Evolutionary conservation across 1,140 invertebrate species (phyloP).

Genomic region (Calliopsis andreniformis): DNA sequence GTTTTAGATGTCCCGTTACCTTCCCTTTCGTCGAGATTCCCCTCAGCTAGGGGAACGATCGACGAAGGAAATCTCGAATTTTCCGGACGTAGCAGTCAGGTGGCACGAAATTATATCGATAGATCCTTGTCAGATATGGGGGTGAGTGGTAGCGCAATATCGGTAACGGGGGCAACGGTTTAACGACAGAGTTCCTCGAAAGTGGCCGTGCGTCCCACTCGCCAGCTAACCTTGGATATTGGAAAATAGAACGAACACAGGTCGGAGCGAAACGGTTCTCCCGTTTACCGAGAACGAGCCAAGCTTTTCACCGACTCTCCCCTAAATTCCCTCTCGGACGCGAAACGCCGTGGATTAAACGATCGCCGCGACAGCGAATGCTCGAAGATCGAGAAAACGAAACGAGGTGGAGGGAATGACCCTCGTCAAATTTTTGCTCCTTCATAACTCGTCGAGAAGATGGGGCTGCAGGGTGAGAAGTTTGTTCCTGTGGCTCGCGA

Average conservation of each 20-base stretch:
- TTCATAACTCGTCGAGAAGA: not conserved
- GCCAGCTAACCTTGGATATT: conserved; percentile 26
- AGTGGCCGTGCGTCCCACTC: conserved; percentile 6
- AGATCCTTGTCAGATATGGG: not conserved
- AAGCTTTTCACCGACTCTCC: not conserved
- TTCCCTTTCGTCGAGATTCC: conserved; percentile 17
- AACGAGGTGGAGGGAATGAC: conserved; percentile 10
- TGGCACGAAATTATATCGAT: not conserved
- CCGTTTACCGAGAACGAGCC: conserved; percentile 11
- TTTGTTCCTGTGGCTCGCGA: not conserved
- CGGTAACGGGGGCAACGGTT: conserved; percentile 13
- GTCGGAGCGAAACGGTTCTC: conserved; percentile 1
- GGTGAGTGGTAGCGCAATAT: not conserved
- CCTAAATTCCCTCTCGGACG: conserved; percentile 16
- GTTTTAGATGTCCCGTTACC: conserved; percentile 57
- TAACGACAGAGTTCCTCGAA: conserved; percentile 25
- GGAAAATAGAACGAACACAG: conserved; percentile 39
- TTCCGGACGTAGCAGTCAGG: not conserved
- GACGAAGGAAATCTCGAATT: not conserved
- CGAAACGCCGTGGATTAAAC: conserved; percentile 50
- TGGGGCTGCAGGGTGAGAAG: not conserved
- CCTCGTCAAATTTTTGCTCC: conserved; percentile 13
- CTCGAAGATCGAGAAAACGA: not conserved
- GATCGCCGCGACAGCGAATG: conserved; percentile 26
- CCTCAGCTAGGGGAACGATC: not conserved